Conservation (phyloP, 2,888 invertebrate genomes). For the Ariolimax columbianus region DNA sequence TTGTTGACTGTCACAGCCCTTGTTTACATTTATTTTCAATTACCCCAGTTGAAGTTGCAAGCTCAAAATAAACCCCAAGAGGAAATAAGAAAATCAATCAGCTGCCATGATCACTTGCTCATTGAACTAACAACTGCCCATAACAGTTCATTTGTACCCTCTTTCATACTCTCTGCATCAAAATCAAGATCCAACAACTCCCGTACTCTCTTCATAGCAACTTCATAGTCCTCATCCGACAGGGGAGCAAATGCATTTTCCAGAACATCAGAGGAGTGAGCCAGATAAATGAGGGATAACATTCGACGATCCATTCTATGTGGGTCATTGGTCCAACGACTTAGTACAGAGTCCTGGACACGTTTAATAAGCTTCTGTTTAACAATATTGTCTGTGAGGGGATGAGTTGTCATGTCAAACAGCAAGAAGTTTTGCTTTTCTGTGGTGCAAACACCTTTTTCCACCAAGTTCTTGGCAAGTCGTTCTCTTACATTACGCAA, state of each 20-base stretch:
- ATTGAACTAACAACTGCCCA: conserved; percentile 99
- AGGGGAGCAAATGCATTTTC: conserved; percentile 99
- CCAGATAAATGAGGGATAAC: conserved; percentile 94
- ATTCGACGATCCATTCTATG: conserved; percentile 97
- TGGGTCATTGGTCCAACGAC: conserved; percentile 96
- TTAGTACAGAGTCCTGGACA: conserved; percentile 97
- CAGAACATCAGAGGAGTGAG: conserved; percentile 98
- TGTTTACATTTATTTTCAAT: conserved; percentile 6
- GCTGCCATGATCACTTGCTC: conserved; percentile 86
- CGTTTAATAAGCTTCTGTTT: conserved; percentile 96
- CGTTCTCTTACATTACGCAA: conserved; percentile 98
- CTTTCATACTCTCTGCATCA: conserved; percentile 94
- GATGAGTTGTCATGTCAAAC: conserved; percentile 99
- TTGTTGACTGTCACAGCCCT: conserved; percentile 4
- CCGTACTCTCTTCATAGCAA: conserved; percentile 97
- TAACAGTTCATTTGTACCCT: conserved; percentile 86
- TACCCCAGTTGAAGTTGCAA: background rate
- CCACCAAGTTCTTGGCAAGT: conserved; percentile 98
- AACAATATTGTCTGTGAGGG: conserved; percentile 94
- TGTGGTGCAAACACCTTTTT: conserved; percentile 98
- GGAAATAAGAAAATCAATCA: conserved; percentile 7
- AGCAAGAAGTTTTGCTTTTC: conserved; percentile 99
- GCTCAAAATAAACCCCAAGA: background rate
- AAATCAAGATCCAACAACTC: conserved; percentile 97
- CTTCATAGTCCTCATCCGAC: conserved; percentile 95